Base-by-base conservation (phyloP, 1,140 invertebrate genomes). In the Penaeus chinensis region DNA sequence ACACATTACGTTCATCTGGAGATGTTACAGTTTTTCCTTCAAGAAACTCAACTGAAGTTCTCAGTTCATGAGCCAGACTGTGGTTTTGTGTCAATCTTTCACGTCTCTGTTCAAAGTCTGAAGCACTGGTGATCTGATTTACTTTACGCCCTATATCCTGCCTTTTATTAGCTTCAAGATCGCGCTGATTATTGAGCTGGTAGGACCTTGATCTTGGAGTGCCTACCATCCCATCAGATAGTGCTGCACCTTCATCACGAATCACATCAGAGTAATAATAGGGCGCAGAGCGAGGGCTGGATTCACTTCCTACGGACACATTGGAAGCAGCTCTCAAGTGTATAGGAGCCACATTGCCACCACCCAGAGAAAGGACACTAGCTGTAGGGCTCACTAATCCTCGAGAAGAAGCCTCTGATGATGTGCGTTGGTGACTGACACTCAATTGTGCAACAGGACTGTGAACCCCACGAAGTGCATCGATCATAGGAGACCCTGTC, bases 141-240 rank as follows among this genome's bases (percentile, higher is more conserved):
- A 96, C 95, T 90, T 96, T 96, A 88, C 95, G 94, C 11, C 95
- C 95, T 80, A 96, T 95, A 91, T 96, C 95, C 91, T 93, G 93
- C 16, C 95, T 93, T 93, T 96, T 95, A 91, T 94, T 94, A 76
- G 92, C 88, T 62, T 90, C 62, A 83, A 91, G 63, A 69, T 90
- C 74, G 89, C 91, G 32, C 90, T 92, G 85, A 89, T 91, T 88
- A 90, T 89, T 83, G 87, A 91, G 24, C 77, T 89, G 42, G 89
- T 90, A 32, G 76, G 88, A 88, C 66, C 90, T 62, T 16, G 88
- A 79, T 63, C 86, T 85, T 62, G 88, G 84, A 42, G 87, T 87
- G n/a, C 86, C 82, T 65, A 81, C 65, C 18, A 85, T 54, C 13
- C 76, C 47, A 47, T 88, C 80, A 61, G 89, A 47, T 37, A 85